Percentiles rank a stretch among this genome's conserved stretches.
phyloP scores from a whole-genome alignment of 2,888 invertebrate species.

The Scaptomyza caliginosa region DNA sequence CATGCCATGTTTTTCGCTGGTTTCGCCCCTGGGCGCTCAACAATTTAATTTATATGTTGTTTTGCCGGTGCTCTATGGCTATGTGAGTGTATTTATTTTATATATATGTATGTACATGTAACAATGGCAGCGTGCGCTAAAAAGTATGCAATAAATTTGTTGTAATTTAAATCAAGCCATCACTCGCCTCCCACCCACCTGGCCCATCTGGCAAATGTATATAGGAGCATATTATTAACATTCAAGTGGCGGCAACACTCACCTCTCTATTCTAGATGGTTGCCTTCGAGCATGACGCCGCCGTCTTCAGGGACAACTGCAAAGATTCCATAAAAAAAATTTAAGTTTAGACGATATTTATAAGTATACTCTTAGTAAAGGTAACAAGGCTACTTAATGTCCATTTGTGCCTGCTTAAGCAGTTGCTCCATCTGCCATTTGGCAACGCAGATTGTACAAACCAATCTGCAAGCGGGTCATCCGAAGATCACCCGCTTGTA shows the following conservation, averaged over 20 bases:
- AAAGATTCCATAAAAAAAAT: slow-evolving; percentile 9
- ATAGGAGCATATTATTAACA: slow-evolving; percentile 53
- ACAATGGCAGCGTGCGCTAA: slow-evolving; percentile 54
- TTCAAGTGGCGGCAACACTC: slow-evolving; percentile 59
- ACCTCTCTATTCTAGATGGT: slow-evolving; percentile 37
- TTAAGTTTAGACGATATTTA: too few species aligned
- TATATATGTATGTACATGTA: slow-evolving; percentile 48
- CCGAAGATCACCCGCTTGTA: slow-evolving; percentile 55
- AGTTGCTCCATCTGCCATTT: slow-evolving; percentile 53
- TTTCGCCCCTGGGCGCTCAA: slow-evolving; percentile 59
- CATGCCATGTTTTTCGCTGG: slow-evolving; percentile 57
- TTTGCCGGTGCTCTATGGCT: background rate
- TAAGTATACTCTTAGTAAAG: too few species aligned
- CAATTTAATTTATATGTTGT: slow-evolving; percentile 70
- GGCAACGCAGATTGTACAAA: slow-evolving; percentile 42
- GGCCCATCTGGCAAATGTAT: background rate
- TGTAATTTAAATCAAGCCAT: slow-evolving; percentile 77
- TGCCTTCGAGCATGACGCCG: slow-evolving; percentile 23
- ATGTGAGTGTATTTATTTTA: slow-evolving; percentile 38
- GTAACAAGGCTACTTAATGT: too few species aligned
- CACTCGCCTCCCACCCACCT: slow-evolving; percentile 16
- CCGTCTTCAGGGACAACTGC: slow-evolving; percentile 26
- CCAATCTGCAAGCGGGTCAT: slow-evolving; percentile 52
- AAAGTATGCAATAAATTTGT: slow-evolving; percentile 80
- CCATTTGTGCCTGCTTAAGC: slow-evolving; percentile 1